These are phyloP conservation scores for Cybosia mesomella DNA, from an alignment of 2,888 invertebrate genomes.

Conservation along the genomic window DNA sequence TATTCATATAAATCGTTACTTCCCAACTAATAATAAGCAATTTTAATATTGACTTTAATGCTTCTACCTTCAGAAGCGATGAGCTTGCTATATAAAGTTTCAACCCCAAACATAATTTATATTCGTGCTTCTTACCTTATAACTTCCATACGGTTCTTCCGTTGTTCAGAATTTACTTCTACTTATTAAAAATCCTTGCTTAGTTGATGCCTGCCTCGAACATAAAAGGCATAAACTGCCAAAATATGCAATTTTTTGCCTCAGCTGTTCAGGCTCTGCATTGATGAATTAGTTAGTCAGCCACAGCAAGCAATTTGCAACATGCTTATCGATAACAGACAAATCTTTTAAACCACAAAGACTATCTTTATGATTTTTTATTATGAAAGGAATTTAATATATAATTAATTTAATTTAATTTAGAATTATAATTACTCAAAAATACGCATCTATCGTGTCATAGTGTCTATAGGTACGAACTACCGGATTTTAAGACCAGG, in stretches of 20 bases:
- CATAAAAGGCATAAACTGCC: not conserved
- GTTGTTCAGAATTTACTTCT: too few relatives aligned
- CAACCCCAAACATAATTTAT: not conserved
- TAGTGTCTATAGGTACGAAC: too few relatives aligned
- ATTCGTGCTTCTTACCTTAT: too few relatives aligned
- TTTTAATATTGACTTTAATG: not conserved
- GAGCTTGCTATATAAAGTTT: not conserved
- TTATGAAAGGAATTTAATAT: too few relatives aligned
- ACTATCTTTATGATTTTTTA: not conserved
- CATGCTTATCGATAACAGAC: not conserved
- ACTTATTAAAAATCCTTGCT: too few relatives aligned
- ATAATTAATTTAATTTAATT: too few relatives aligned
- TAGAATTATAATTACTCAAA: too few relatives aligned
- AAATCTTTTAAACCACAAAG: not conserved
- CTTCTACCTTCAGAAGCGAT: not conserved
- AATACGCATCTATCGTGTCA: too few relatives aligned
- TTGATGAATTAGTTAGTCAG: not conserved
- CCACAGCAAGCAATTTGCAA: not conserved
- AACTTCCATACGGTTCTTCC: too few relatives aligned
- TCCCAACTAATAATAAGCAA: not conserved
- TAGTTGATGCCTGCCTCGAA: too few relatives aligned
- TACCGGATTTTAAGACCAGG: not conserved
- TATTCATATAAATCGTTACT: not conserved
- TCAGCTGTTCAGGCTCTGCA: not conserved
- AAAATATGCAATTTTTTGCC: not conserved